A percentile compares a stretch with the other conserved stretches of the same genome.
phyloP scores from a whole-genome alignment of 2,113 vertebrate genomes.

The Ptilonorhynchus violaceus region DNA sequence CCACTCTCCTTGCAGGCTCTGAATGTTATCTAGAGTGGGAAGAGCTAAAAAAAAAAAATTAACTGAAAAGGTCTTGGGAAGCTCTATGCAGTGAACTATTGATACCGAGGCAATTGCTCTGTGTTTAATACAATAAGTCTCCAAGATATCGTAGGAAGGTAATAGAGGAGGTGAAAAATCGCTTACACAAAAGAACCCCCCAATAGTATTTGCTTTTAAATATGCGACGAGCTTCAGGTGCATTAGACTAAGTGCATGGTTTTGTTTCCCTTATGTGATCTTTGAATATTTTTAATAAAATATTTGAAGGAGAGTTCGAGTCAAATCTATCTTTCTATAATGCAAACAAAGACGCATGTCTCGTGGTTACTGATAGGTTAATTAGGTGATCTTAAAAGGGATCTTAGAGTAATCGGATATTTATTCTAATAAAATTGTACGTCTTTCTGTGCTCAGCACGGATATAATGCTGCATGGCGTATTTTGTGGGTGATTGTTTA shows the following conservation, averaged over 20 bases:
- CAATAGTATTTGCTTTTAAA: background rate
- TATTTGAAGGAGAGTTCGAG: background rate
- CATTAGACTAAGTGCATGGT: fast-evolving
- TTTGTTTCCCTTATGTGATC: background rate
- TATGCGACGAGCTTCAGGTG: background rate
- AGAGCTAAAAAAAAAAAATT: background rate
- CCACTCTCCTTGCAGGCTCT: background rate
- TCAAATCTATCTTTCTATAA: background rate
- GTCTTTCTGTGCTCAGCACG: background rate
- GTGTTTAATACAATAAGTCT: background rate
- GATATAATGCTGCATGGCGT: background rate
- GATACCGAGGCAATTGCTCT: background rate
- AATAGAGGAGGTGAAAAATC: background rate
- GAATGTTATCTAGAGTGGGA: background rate
- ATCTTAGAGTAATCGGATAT: background rate
- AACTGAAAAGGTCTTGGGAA: background rate
- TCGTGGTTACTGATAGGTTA: background rate
- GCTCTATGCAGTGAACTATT: background rate
- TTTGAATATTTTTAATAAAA: background rate
- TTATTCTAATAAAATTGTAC: background rate
- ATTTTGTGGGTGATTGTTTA: background rate
- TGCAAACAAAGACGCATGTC: background rate
- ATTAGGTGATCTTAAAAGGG: background rate
- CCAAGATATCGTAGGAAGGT: background rate
- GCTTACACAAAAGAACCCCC: background rate